Base-by-base conservation (phyloP, 1,140 invertebrate species). In the Mycetomoellerius zeteki region DNA sequence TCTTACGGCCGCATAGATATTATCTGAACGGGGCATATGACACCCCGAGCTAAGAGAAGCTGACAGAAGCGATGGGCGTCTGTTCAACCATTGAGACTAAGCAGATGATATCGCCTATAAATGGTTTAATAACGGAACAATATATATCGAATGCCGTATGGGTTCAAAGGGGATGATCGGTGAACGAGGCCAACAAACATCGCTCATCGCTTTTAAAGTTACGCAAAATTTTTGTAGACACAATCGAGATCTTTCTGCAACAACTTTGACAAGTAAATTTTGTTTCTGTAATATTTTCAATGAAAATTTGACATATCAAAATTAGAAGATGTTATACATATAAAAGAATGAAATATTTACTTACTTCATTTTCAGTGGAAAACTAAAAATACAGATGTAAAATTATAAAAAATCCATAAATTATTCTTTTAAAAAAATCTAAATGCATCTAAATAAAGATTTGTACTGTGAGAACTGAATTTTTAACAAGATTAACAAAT, bases 61-160 rank as follows among this genome's bases (percentile, higher is more conserved):
- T 73, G 85, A 84, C 89, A 88, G 86, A 84, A 90, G 86, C 87
- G 69, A 81, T 80, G 85, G 90, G 91, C 92, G 91, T 93, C 92
- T 93, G 92, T 87, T 92, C 81, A n/a, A 43, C 10, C n/a, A 89
- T 71, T 92, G 92, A 93, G 89, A 91, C 87, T 92, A 90, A 93
- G 88, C 92, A 93, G 92, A 93, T 71, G 88, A 90, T 90, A 84
- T 90, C 86, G 62, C 33, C 58, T 67, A 62, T 78, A 84, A 85
- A 89, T 72, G 62, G 19, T 56, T n/a, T 72, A 81, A 81, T 81
- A 72, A 71, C 33, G 33, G 52, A 33, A 72, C 52, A 72, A 72
- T 81, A 56, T 56, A 43, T 24, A 50, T 43, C 10, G 33, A 60
- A n/a, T 24, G 43, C 21, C 30, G 30, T 37, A 5, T 8, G 14